Evolutionary conservation across 2,888 invertebrate species (phyloP), one percentile per base, ranked within the genome.

Genomic region (Stenurella melanura): DNA sequence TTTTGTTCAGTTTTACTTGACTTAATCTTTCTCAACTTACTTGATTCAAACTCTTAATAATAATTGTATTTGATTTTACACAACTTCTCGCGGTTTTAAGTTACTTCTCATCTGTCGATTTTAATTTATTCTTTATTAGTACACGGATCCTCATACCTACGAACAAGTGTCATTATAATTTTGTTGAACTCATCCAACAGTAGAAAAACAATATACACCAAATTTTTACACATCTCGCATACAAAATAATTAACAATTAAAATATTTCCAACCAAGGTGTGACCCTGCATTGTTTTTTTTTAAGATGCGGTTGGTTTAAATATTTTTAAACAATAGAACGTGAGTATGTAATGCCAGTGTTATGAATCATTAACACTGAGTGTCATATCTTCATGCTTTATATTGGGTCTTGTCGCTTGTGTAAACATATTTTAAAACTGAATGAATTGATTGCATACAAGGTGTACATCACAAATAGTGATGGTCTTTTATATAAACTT

Each of bases 121-220:
- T 34, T 63, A 34, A 34, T 63, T 66, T 42, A 66, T 66, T 66
- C 64, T 19, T 50, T 18, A 18, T 66, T 18, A 19, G 64, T 66
- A 66, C 19, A 15, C 64, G 42, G 50, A 42, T 42, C 18, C 12
- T 17, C 38, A 42, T 66, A 38, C 42, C 42, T 42, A 42, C 50
- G 50, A 19, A 66, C 17, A 66, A 15, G 11, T 66, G 7, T 38
- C 64, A 66, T 66, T 66, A 66, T 19, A 3, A 50, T 66, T 66
- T 50, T 66, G 42, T 66, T 66, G 64, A 66, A 66, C 64, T 18
- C 64, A 34, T 34, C 34, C 17, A 63, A 19, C 42, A 19, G 9
- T 42, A 19, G 38, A 18, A 18, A 66, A 66, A 66, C 50, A 38
- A 38, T 66, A 42, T 66, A 66, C 11, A 50, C 38, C 38, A 42